Base-by-base conservation (phyloP, 2,797 vertebrate genomes). In the Amazonetta brasiliensis region DNA sequence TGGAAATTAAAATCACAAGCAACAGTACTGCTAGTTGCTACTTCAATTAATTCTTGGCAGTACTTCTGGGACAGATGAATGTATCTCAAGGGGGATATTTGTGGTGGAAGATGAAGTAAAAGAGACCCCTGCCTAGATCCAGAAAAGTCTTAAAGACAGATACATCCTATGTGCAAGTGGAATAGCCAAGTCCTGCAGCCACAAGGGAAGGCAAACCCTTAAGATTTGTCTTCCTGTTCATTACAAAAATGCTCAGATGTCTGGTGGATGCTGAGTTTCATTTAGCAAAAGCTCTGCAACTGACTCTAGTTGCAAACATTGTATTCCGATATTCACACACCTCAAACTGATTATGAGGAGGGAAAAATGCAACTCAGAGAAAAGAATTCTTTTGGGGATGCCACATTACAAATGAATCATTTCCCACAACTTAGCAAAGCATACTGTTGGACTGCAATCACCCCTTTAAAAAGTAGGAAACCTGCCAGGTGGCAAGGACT, bases 21-120 rank as follows among this genome's bases (percentile, higher is more conserved):
- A 88, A 69, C 62, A 93, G 41, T 63, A 59, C 68, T 90, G 77
- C 78, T 84, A 81, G 91, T 91, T 86, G 82, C 39, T 95, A 63
- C 83, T 88, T 86, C 94, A 94, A 39, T 84, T 91, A 72, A 12
- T 76, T 96, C 74, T 87, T 94, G 91, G 89, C 91, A 90, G 68
- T 85, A n/a, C 83, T 59, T 31, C 14, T 66, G 67, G 66, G 87
- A 86, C 73, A 92, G 69, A 78, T 0, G 0, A 91, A 94, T 81
- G 16, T 94, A 96, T 30, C 90, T 92, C 92, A 90, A 88, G 92
- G 83, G 83, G 22, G 77, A 90, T 86, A 89, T 92, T 92, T 94
- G 90, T 94, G 91, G 85, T 92, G 43, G 74, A 91, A 86, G 75
- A 84, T 67, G 62, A 91, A 94, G 67, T 69, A 73, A 30, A 30